Conservation (phyloP, 2,797 vertebrate species). For the Mormyrops attenuatus region DNA sequence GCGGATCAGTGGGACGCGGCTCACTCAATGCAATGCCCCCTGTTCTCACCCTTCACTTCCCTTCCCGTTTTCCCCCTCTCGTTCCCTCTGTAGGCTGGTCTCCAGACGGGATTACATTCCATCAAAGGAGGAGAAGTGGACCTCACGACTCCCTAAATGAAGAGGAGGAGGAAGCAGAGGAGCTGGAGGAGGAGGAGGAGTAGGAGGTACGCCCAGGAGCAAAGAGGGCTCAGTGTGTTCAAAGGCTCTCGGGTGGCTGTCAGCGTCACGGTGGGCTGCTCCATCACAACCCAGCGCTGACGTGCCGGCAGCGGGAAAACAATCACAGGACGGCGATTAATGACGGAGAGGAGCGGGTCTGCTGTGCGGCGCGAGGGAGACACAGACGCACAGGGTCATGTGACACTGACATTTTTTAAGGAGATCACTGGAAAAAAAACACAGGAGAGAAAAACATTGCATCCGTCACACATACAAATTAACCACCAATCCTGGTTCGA, state of each 20-base stretch:
- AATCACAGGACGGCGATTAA: slow-evolving; percentile 28
- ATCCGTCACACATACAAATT: not conserved
- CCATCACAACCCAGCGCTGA: slow-evolving; percentile 18
- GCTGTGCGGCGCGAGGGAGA: not conserved
- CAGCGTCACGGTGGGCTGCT: slow-evolving; percentile 11
- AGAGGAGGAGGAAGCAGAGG: not conserved
- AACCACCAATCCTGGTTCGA: not conserved
- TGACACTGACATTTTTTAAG: not conserved
- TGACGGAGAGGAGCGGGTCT: not conserved
- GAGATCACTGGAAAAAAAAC: not conserved
- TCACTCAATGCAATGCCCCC: not conserved
- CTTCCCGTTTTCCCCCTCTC: not conserved
- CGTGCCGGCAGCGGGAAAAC: not conserved
- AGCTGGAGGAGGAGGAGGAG: not conserved
- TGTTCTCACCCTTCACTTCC: not conserved
- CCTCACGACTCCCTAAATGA: not conserved
- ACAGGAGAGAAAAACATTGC: not conserved
- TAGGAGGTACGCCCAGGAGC: not conserved
- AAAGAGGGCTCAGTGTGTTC: not conserved
- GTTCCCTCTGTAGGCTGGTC: not conserved
- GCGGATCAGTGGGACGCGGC: not conserved
- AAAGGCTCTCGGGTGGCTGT: not conserved
- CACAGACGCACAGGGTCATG: not conserved
- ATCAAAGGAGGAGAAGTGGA: not conserved
- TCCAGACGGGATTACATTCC: not conserved